phyloP scores from a whole-genome alignment of 2,888 invertebrate species.

The Tachystola acroxantha region DNA sequence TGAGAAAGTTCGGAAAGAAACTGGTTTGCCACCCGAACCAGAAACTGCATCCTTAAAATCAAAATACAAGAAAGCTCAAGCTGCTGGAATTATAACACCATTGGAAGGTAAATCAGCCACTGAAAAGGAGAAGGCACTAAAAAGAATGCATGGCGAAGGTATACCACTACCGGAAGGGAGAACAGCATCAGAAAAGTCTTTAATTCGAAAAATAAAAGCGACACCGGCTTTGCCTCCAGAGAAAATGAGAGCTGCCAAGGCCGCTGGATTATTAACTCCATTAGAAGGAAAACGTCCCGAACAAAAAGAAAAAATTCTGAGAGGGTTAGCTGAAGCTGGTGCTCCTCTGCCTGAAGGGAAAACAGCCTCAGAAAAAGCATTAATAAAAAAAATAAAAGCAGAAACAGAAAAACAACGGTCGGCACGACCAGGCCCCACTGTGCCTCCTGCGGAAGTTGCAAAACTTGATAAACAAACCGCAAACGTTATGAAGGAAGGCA shows the following conservation, averaged over 20 bases:
- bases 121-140: conserved; percentile 27
- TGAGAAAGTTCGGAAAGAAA: conserved; percentile 16
- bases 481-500: conserved; percentile 26
- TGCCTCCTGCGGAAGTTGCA: conserved; percentile 14
- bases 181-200: conserved; percentile 24
- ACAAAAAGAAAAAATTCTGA: conserved; percentile 23
- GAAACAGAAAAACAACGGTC: conserved; percentile 23
- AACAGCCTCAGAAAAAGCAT: conserved; percentile 26
- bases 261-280: conserved; percentile 28
- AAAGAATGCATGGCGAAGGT: conserved; percentile 19
- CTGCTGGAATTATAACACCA: conserved; percentile 24
- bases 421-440: not conserved
- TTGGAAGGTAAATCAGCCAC: conserved; percentile 26
- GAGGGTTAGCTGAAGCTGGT: conserved; percentile 12
- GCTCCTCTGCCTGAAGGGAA: conserved; percentile 23
- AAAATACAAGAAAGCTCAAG: conserved; percentile 17
- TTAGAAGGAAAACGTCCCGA: conserved; percentile 25
- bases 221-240: conserved; percentile 14
- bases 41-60: conserved; percentile 13
- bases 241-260: not conserved
- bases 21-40: conserved; percentile 29
- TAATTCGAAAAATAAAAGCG: conserved; percentile 20
- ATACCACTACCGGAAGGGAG: conserved; percentile 28
- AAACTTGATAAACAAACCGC: conserved; percentile 22
- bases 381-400: conserved; percentile 17